Evolutionary conservation across 2,113 vertebrate genomes (phyloP).

Genomic region (Aphelocoma coerulescens): DNA sequence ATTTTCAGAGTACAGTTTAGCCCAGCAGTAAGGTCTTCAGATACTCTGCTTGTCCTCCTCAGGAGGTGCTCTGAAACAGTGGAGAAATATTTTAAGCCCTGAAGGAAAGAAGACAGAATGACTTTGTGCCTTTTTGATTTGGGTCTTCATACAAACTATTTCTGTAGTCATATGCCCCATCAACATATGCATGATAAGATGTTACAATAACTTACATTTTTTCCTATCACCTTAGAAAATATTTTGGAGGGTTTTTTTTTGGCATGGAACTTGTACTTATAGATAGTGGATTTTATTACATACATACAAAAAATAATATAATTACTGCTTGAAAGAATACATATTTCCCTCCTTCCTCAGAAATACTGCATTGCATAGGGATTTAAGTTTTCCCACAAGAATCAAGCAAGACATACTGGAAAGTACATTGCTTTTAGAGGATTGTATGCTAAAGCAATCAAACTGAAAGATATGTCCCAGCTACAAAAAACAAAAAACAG

Average conservation of each 20-base stretch:
- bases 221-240: background rate
- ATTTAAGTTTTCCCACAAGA: background rate
- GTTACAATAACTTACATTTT: background rate
- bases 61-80: background rate
- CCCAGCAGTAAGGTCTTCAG: background rate
- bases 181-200: background rate
- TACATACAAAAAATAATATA: background rate
- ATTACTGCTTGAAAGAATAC: background rate
- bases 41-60: background rate
- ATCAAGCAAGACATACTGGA: background rate
- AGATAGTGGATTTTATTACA: background rate
- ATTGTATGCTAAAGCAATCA: background rate
- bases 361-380: background rate
- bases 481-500: background rate
- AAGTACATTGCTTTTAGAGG: background rate
- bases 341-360: background rate
- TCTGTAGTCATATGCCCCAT: background rate
- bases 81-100: background rate
- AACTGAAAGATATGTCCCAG: background rate
- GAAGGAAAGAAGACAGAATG: background rate
- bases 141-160: background rate
- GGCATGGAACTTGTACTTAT: background rate
- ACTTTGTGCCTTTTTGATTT: background rate
- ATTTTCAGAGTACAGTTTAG: background rate
- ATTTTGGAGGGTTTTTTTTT: background rate